A percentile compares a stretch with the other conserved stretches of the same genome.
phyloP scores from a whole-genome alignment of 2,888 invertebrate genomes.

The Rutpela maculata region DNA sequence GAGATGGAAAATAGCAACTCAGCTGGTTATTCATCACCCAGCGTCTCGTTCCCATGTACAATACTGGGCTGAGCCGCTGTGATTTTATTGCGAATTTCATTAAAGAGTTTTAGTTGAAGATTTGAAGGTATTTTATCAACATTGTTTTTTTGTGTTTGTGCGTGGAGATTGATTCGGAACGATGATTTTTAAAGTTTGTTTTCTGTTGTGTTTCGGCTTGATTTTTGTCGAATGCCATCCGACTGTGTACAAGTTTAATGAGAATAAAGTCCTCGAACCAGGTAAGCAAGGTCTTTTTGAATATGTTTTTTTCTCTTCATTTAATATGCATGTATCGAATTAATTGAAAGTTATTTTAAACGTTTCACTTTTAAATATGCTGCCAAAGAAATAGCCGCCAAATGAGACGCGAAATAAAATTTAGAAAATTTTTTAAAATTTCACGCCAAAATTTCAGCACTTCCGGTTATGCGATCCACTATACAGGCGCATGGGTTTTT shows the following conservation, averaged over 20 bases:
- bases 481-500: too few relatives aligned
- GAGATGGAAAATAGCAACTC: conserved; percentile 35
- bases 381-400: too few relatives aligned
- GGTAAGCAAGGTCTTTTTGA: conserved; percentile 67
- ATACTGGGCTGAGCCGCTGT: conserved; percentile 26
- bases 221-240: conserved; percentile 62
- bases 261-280: conserved; percentile 75
- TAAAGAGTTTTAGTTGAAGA: conserved; percentile 49
- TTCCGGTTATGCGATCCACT: too few relatives aligned
- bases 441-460: too few relatives aligned
- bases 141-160: conserved; percentile 43
- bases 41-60: background rate
- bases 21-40: background rate
- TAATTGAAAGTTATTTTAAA: background rate
- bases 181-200: conserved; percentile 35
- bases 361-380: too few relatives aligned
- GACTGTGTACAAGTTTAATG: conserved; percentile 75
- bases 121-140: conserved; percentile 43
- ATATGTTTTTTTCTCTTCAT: conserved; percentile 9
- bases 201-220: conserved; percentile 44
- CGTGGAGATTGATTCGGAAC: conserved; percentile 28
- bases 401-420: too few relatives aligned
- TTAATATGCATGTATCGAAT: background rate
- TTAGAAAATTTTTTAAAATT: too few relatives aligned
- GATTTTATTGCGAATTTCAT: conserved; percentile 48